These are phyloP conservation scores for Raja brachyura DNA, from an alignment of 2,113 vertebrate genomes.

Conservation along the genomic window DNA sequence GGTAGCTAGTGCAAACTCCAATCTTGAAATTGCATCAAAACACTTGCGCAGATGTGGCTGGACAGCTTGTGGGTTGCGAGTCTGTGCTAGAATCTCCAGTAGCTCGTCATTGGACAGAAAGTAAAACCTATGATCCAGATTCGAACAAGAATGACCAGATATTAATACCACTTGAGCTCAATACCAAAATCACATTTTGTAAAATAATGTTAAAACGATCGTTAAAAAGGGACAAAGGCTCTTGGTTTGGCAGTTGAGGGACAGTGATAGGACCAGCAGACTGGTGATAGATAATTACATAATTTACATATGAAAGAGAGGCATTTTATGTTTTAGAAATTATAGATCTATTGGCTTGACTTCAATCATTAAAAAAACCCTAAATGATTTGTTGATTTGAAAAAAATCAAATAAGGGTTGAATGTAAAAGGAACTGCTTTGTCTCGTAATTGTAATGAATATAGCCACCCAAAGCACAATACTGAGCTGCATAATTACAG, in stretches of 20 bases:
- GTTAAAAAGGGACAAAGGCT: background rate
- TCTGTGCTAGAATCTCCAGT: constrained; percentile 76
- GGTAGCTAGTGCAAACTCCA: constrained; percentile 64
- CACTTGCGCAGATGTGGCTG: constrained; percentile 78
- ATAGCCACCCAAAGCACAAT: background rate
- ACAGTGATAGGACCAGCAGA: background rate
- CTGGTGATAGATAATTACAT: background rate
- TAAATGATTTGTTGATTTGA: background rate
- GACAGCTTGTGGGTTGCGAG: constrained; percentile 71
- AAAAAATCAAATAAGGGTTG: background rate
- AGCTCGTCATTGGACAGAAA: constrained; percentile 79
- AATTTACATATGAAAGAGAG: background rate
- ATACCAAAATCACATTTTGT: background rate
- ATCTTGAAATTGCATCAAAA: constrained; percentile 67
- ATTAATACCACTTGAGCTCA: background rate
- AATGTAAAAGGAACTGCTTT: background rate
- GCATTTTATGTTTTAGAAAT: background rate
- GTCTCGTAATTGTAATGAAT: background rate
- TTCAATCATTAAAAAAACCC: background rate
- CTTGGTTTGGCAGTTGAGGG: background rate
- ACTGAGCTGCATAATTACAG: background rate
- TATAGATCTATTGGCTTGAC: background rate
- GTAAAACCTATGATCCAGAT: constrained; percentile 62
- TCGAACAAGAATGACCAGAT: background rate
- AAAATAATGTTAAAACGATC: background rate